Percentiles rank a stretch among this genome's conserved stretches.
phyloP scores from a whole-genome alignment of 2,113 vertebrate genomes.

The Plotosus lineatus region DNA sequence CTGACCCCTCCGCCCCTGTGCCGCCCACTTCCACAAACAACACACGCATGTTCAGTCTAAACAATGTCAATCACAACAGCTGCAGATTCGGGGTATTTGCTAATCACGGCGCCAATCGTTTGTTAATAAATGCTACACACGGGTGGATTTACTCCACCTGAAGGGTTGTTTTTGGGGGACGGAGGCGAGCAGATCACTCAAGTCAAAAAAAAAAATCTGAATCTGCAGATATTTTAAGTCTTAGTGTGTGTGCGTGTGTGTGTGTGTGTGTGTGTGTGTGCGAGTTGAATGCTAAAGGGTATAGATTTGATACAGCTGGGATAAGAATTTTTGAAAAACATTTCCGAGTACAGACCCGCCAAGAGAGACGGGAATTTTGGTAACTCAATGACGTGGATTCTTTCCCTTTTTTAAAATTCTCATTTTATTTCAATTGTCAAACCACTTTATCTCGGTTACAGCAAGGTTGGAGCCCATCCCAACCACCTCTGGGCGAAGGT shows the following conservation, averaged over 20 bases:
- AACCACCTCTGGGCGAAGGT: too few species aligned
- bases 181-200: not conserved
- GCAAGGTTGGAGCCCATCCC: too few species aligned
- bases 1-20: too few species aligned
- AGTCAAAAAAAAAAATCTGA: not conserved
- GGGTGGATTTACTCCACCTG: too few species aligned
- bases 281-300: not conserved
- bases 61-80: not conserved
- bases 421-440: too few species aligned
- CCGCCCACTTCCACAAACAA: too few species aligned
- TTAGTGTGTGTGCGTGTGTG: slow-evolving; percentile 15
- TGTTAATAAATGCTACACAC: not conserved
- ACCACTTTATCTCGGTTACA: too few species aligned
- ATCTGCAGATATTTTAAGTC: not conserved
- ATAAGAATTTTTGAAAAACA: not conserved
- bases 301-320: slow-evolving; percentile 14
- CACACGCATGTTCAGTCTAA: too few species aligned
- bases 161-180: not conserved
- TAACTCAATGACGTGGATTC: not conserved
- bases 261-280: slow-evolving; percentile 7
- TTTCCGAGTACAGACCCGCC: not conserved
- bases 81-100: not conserved
- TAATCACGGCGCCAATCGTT: not conserved
- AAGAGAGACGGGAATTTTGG: not conserved
- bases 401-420: not conserved